phyloP scores from a whole-genome alignment of 2,113 vertebrate species.

The Cephalopterus ornatus region DNA sequence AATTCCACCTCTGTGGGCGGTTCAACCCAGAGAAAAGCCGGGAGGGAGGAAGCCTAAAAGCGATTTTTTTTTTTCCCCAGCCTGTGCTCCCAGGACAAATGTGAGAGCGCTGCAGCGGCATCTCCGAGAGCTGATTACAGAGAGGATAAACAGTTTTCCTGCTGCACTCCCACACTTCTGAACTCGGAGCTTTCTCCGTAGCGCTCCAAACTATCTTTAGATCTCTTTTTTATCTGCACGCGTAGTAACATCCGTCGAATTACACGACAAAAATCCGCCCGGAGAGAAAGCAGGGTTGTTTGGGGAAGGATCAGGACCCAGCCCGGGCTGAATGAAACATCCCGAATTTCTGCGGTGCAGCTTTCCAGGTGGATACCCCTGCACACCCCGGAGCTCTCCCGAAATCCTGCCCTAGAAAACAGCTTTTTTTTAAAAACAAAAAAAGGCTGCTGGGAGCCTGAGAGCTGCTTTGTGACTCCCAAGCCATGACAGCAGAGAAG shows the following conservation, averaged over 20 bases:
- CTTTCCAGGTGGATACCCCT: neutral
- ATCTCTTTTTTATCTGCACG: rapidly evolving
- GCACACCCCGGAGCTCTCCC: neutral
- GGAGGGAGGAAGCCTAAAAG: neutral
- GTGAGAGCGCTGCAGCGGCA: neutral
- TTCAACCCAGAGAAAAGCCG: neutral
- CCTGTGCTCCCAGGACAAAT: neutral
- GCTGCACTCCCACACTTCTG: neutral
- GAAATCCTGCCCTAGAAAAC: neutral
- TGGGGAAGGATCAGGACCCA: neutral
- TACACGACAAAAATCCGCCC: neutral
- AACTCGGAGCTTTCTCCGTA: neutral
- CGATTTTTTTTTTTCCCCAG: neutral
- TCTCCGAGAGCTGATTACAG: neutral
- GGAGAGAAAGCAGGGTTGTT: neutral
- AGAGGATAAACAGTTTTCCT: neutral
- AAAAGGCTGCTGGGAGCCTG: rapidly evolving
- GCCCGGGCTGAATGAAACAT: neutral
- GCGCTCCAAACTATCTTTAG: neutral
- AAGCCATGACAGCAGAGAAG: neutral
- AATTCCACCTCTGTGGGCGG: neutral
- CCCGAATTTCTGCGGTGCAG: neutral
- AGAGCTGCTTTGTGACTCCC: neutral
- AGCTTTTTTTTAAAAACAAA: neutral
- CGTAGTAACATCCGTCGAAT: neutral